Evolutionary conservation across 2,888 invertebrate genomes (phyloP).

Genomic region (Cotesia congregata): DNA sequence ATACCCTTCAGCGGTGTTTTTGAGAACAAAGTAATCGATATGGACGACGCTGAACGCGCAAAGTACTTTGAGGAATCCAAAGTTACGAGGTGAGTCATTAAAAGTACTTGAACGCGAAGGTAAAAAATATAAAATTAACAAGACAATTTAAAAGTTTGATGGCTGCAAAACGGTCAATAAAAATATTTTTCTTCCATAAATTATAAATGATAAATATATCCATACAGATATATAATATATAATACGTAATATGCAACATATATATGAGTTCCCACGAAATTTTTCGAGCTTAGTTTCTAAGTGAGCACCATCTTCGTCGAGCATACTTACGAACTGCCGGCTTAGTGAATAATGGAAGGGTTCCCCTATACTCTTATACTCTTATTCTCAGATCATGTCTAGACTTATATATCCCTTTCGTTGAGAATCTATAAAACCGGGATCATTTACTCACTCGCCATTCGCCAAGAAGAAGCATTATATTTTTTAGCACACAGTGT

Average conservation of each 20-base stretch:
- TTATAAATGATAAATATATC: not conserved
- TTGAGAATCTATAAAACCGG: slow-evolving; percentile 54
- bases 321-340: slow-evolving; percentile 41
- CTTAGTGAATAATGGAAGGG: slow-evolving; percentile 57
- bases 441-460: slow-evolving; percentile 55
- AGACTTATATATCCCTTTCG: slow-evolving; percentile 55
- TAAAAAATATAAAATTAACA: slow-evolving; percentile 10
- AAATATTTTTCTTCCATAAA: not conserved
- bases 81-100: slow-evolving; percentile 78
- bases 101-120: not conserved
- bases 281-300: slow-evolving; percentile 22
- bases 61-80: slow-evolving; percentile 87
- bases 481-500: slow-evolving; percentile 64
- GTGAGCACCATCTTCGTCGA: slow-evolving; percentile 39
- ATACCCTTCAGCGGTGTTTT: slow-evolving; percentile 97
- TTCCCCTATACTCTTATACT: slow-evolving; percentile 45
- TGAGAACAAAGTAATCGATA: slow-evolving; percentile 88
- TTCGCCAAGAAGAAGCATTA: slow-evolving; percentile 54
- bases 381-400: slow-evolving; percentile 54
- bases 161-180: not conserved
- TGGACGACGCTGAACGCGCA: slow-evolving; percentile 83
- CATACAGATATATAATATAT: too few species aligned
- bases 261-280: slow-evolving; percentile 52
- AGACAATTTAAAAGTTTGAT: slow-evolving; percentile 9
- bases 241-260: not conserved